These are phyloP conservation scores for Eudasyphora cyanicolor DNA, from an alignment of 2,888 invertebrate species.

Conservation along the genomic window DNA sequence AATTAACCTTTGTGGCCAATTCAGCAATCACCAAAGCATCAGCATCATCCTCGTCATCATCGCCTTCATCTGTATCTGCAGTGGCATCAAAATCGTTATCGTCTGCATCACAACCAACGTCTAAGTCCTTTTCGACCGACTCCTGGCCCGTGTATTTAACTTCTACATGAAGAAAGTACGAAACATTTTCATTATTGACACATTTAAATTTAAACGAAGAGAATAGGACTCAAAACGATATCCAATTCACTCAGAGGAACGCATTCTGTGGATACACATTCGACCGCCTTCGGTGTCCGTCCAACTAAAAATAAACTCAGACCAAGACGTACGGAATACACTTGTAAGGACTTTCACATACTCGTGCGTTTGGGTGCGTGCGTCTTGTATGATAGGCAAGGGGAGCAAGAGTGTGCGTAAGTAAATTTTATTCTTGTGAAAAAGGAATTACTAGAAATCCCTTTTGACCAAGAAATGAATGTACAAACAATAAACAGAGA, in stretches of 20 bases:
- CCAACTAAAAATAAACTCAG: background rate
- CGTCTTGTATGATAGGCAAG: too few species aligned
- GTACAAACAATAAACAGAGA: constrained; percentile 43
- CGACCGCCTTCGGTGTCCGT: background rate
- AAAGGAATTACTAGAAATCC: constrained; percentile 72
- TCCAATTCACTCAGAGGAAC: background rate
- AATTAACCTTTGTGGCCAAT: constrained; percentile 32
- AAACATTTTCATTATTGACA: constrained; percentile 57
- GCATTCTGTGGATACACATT: background rate
- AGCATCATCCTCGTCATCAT: background rate
- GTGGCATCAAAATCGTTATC: background rate
- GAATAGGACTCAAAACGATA: background rate
- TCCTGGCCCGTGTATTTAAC: background rate
- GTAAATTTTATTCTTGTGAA: constrained; percentile 45
- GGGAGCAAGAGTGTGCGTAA: too few species aligned
- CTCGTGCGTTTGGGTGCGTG: background rate
- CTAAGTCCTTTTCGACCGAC: background rate
- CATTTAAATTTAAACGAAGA: constrained; percentile 38
- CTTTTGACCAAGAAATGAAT: constrained; percentile 69
- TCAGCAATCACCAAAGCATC: constrained; percentile 19
- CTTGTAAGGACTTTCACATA: background rate
- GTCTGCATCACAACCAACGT: background rate
- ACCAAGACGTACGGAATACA: background rate
- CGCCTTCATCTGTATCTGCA: background rate
- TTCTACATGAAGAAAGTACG: constrained; percentile 14